phyloP scores from a whole-genome alignment of 2,113 vertebrate genomes.

The Tyto alba region DNA sequence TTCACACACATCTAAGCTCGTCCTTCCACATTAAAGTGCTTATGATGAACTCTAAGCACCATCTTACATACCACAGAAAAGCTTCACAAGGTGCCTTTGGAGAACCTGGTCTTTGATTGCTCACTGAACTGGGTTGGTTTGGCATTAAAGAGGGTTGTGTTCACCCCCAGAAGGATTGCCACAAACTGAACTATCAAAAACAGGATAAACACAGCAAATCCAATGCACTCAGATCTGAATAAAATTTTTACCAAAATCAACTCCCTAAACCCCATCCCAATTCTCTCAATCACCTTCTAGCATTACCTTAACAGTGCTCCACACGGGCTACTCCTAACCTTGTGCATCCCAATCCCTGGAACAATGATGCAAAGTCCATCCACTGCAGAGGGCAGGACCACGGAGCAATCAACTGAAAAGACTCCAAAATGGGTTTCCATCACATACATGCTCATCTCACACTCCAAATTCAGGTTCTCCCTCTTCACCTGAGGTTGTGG shows the following conservation, averaged over 20 bases:
- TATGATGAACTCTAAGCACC: neutral
- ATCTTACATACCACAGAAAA: accelerated
- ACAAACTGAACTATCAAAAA: neutral
- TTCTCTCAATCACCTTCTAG: neutral
- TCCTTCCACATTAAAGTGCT: neutral
- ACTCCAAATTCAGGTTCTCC: neutral
- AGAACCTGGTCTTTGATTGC: neutral
- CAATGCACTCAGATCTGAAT: neutral
- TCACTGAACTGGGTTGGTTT: neutral
- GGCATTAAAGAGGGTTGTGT: neutral
- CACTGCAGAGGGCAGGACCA: neutral
- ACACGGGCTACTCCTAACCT: too few relatives aligned
- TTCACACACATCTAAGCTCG: neutral
- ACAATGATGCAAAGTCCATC: neutral
- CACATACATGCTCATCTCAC: accelerated
- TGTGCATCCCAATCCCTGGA: accelerated
- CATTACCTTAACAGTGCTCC: accelerated
- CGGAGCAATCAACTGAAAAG: accelerated
- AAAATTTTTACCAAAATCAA: neutral
- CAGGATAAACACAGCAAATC: neutral
- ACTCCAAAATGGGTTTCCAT: accelerated
- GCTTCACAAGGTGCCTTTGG: neutral
- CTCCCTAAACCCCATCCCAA: neutral
- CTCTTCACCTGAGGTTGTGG: accelerated
- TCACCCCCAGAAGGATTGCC: neutral